Evolutionary conservation across 1,140 invertebrate species (phyloP).

Genomic region (Temnothorax curvispinosus): DNA sequence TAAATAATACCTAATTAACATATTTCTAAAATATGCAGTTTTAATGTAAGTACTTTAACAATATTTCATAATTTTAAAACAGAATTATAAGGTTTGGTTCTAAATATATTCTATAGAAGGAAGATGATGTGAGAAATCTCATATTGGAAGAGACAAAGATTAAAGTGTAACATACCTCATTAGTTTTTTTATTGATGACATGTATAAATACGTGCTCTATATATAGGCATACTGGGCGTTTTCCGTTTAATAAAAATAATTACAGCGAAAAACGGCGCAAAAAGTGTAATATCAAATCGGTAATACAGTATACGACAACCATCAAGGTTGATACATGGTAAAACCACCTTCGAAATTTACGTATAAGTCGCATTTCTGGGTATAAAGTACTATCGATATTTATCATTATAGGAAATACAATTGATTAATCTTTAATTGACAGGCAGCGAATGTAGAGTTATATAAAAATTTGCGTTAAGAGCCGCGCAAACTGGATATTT

Average conservation of each 20-base stretch:
- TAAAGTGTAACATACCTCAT: conserved; percentile 41
- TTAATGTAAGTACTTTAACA: not conserved
- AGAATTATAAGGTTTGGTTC: not conserved
- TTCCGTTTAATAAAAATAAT: conserved; percentile 65
- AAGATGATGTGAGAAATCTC: not conserved
- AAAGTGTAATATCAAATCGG: conserved; percentile 59
- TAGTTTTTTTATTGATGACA: conserved; percentile 66
- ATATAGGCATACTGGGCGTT: conserved; percentile 41
- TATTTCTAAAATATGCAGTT: not conserved
- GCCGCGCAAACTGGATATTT: not conserved
- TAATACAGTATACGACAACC: conserved; percentile 53
- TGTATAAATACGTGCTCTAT: conserved; percentile 60
- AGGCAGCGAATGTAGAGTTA: conserved; percentile 26
- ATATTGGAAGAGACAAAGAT: not conserved
- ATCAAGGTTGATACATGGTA: conserved; percentile 18
- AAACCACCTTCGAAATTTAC: not conserved
- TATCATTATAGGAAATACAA: conserved; percentile 21
- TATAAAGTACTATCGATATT: conserved; percentile 52
- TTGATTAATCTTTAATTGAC: conserved; percentile 61
- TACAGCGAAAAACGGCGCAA: conserved; percentile 59
- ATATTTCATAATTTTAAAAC: not conserved
- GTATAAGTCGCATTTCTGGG: not conserved
- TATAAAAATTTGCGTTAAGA: conserved; percentile 37
- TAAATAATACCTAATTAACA: not conserved
- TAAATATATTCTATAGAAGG: not conserved